Evolutionary conservation across 2,113 vertebrate genomes (phyloP), one percentile per base, ranked within the genome.

Genomic region (Morone chrysops): DNA sequence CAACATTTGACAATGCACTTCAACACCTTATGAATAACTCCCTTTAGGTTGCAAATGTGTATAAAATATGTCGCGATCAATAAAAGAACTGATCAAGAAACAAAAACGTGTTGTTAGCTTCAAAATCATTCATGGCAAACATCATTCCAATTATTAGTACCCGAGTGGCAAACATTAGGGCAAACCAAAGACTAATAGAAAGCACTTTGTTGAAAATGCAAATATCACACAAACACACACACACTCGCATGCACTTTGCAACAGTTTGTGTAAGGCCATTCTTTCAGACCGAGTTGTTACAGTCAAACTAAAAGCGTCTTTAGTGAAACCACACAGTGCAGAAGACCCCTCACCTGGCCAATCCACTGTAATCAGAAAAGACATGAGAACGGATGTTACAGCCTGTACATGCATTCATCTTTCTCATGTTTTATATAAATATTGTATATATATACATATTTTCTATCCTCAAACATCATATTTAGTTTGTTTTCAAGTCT

Each of bases 341-440:
- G 74, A 68, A 22, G 67, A 86, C 54, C 78, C 77, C 93, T 95
- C 92, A 95, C 94, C 94, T 94, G 94, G 90, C 93, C 94, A 95
- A 84, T 95, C 94, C 92, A 92, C 93, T 95, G 94, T 16, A 93
- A 93, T 88, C 80, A 93, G 78, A 94, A 90, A 83, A 92, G 81
- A 91, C 86, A 93, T 0, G 74, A 90, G 78, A 94, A 12, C 54
- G 66, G 8, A 86, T 1, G 81, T 89, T 91, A 92, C 71, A 85
- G 76, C n/a, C 45, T 74, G 71, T 1, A 36, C 74, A 73, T 9
- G 51, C 67, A 83, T 2, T 70, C 60, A 43, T 41, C 14, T 31
- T 36, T 17, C 4, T 48, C 1, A 71, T 31, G 67, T 31, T 66
- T 31, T 31, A 31, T 31, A 31, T 2, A 31, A 31, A 31, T 47